Conservation (phyloP, 2,888 invertebrate species). For the Macrosoma leucophasiata region DNA sequence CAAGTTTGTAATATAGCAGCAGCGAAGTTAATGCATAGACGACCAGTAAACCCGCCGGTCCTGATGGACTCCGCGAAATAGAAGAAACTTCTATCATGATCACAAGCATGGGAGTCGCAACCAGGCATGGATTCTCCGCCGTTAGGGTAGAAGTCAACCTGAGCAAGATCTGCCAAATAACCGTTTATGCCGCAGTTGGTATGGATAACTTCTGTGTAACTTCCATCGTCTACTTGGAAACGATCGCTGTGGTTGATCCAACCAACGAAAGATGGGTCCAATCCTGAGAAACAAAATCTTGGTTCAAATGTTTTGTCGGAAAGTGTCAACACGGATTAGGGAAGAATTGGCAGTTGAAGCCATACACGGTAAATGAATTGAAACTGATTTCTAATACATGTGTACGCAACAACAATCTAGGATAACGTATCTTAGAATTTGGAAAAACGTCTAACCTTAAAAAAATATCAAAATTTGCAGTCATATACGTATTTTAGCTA, state of each 20-base stretch:
- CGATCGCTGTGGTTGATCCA: conserved; percentile 46
- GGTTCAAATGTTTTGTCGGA: no score
- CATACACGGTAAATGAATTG: no score
- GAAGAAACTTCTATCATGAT: conserved; percentile 24
- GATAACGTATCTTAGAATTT: no score
- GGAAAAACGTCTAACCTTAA: no score
- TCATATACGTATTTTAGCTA: no score
- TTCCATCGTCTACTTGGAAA: conserved; percentile 39
- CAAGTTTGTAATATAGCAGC: not conserved
- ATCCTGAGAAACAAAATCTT: conserved; percentile 37
- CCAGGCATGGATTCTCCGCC: conserved; percentile 28
- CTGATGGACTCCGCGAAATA: conserved; percentile 7
- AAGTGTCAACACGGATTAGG: no score
- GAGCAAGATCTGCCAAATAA: conserved; percentile 21
- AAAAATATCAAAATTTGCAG: no score
- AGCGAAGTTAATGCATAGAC: not conserved
- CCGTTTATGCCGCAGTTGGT: conserved; percentile 27
- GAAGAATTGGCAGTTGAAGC: no score
- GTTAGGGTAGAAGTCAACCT: conserved; percentile 30
- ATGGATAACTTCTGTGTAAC: conserved; percentile 29
- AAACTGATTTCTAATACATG: no score
- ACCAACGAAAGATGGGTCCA: conserved; percentile 49
- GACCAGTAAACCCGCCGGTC: conserved; percentile 3
- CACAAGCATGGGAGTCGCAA: conserved; percentile 21
- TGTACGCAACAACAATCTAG: no score